Evolutionary conservation across 2,113 vertebrate genomes (phyloP).

Genomic region (Bujurquina vittata): DNA sequence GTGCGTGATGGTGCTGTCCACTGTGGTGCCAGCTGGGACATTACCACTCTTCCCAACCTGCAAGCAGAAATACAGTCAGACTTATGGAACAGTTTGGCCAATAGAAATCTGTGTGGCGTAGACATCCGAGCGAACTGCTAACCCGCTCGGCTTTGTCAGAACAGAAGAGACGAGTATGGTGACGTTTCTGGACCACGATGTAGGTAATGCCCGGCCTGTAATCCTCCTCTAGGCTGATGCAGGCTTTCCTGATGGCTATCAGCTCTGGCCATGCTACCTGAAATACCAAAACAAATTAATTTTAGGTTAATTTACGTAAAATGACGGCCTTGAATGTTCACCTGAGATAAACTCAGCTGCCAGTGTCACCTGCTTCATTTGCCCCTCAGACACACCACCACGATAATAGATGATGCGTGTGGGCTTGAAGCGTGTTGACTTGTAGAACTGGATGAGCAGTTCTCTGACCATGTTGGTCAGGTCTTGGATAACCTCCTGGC

Average conservation of each 20-base stretch:
- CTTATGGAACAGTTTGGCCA: neutral
- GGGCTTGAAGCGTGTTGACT: conserved; percentile 98
- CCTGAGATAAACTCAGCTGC: neutral
- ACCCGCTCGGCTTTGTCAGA: conserved; percentile 98
- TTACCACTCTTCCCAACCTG: conserved; percentile 99
- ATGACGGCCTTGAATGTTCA: neutral
- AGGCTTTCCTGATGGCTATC: conserved; percentile 98
- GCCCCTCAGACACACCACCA: conserved; percentile 96
- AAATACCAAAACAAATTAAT: neutral
- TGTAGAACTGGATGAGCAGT: conserved; percentile 98
- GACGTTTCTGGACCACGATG: conserved; percentile 99
- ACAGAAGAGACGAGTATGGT: conserved; percentile 98
- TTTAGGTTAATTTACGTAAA: neutral
- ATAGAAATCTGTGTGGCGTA: neutral
- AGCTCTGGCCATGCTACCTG: conserved; percentile 99
- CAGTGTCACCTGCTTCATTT: conserved; percentile 94
- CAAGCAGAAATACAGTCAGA: neutral
- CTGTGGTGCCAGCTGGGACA: conserved; percentile 97
- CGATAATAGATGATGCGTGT: conserved; percentile 99
- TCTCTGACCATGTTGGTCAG: conserved; percentile 98
- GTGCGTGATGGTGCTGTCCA: conserved; percentile 99
- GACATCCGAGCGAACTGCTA: conserved; percentile 52
- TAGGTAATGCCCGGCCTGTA: conserved; percentile 98
- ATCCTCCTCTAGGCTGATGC: conserved; percentile 98
- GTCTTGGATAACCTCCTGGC: conserved; percentile 98